Conservation (phyloP, 2,797 vertebrate species). For the Eulemur rubriventer region DNA sequence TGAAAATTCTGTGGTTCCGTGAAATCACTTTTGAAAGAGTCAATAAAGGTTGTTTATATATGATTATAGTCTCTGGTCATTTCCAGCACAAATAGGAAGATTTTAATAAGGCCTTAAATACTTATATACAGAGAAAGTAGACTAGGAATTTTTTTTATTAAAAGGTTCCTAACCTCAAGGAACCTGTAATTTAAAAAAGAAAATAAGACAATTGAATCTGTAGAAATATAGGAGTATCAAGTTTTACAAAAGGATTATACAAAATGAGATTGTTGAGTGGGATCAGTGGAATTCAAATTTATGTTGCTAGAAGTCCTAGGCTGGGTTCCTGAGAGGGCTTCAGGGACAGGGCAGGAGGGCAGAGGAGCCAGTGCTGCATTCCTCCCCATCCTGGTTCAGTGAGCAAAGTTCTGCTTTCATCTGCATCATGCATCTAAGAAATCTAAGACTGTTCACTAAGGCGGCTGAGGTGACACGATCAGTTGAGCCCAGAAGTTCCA, state of each 20-base stretch:
- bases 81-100: slow-evolving; percentile 45
- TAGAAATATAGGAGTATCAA: neutral
- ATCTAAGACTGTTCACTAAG: neutral
- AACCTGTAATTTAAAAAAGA: slow-evolving; percentile 41
- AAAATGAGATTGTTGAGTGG: neutral
- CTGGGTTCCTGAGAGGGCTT: neutral
- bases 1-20: slow-evolving; percentile 55
- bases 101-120: slow-evolving; percentile 53
- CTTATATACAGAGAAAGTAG: neutral
- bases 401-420: neutral
- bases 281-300: neutral
- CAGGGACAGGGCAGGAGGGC: neutral
- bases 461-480: neutral
- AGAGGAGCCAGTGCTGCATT: rapidly evolving
- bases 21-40: slow-evolving; percentile 69
- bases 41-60: slow-evolving; percentile 62
- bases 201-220: slow-evolving; percentile 46
- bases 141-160: neutral
- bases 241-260: slow-evolving; percentile 18
- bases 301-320: neutral
- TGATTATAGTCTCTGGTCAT: slow-evolving; percentile 55
- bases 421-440: neutral
- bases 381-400: neutral
- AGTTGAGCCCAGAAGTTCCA: too few species aligned
- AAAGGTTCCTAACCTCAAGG: slow-evolving; percentile 9